Conservation (phyloP, 2,797 vertebrate species). For the Dryobates pubescens region DNA sequence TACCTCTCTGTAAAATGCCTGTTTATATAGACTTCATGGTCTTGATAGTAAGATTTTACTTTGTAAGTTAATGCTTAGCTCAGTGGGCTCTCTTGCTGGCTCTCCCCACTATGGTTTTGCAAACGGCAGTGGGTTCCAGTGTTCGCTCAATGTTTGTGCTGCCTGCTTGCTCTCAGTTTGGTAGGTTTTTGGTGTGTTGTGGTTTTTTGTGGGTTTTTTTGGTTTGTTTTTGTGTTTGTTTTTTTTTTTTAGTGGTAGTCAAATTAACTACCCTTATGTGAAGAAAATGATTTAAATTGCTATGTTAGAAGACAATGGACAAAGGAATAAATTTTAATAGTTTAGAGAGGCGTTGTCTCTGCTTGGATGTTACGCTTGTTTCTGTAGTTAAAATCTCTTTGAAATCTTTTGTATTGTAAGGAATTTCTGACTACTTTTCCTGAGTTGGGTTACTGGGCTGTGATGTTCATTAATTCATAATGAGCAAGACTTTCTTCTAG, state of each 20-base stretch:
- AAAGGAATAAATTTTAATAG: background rate
- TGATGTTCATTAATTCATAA: constrained; percentile 28
- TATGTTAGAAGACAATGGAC: background rate
- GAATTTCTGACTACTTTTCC: constrained; percentile 9
- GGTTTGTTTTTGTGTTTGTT: background rate
- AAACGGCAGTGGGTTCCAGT: background rate
- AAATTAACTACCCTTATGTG: background rate
- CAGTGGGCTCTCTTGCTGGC: background rate
- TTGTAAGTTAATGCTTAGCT: background rate
- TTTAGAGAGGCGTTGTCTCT: background rate
- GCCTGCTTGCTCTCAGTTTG: background rate
- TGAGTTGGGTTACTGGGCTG: background rate
- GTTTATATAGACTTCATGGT: background rate
- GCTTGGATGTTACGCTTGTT: background rate
- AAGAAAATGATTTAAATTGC: background rate
- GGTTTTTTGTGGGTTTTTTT: too few species aligned
- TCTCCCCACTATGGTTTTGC: background rate
- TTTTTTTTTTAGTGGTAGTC: background rate
- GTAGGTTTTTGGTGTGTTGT: background rate
- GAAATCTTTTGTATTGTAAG: background rate
- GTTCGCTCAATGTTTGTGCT: background rate
- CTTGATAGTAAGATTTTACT: background rate
- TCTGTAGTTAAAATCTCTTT: background rate
- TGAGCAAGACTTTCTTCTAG: constrained; percentile 25
- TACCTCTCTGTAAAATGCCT: background rate